Evolutionary conservation across 2,888 invertebrate species (phyloP).

Genomic region (Leucophenga maculata): DNA sequence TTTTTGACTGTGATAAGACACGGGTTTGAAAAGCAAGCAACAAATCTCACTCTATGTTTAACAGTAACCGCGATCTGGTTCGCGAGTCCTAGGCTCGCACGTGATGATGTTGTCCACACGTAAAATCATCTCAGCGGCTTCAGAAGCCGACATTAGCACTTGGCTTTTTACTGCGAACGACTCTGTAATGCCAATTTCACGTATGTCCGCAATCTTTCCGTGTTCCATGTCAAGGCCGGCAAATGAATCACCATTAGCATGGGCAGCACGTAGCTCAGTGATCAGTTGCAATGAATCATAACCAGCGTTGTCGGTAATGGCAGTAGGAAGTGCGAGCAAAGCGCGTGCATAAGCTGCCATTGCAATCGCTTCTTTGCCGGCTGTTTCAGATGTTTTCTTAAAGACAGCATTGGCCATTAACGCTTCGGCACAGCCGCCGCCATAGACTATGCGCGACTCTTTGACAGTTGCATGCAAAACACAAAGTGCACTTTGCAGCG

Average conservation of each 20-base stretch:
- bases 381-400: constrained; percentile 85
- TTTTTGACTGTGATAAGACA: too few species aligned
- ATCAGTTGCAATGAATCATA: constrained; percentile 97
- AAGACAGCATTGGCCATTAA: constrained; percentile 96
- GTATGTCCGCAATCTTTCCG: constrained; percentile 92
- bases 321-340: constrained; percentile 90
- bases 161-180: constrained; percentile 97
- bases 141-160: constrained; percentile 93
- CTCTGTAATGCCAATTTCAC: constrained; percentile 92
- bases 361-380: constrained; percentile 97
- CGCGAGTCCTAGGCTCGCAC: constrained; percentile 89
- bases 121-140: constrained; percentile 99
- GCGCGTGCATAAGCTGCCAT: constrained; percentile 96
- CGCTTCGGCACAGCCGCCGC: constrained; percentile 96
- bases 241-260: constrained; percentile 85
- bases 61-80: constrained; percentile 83
- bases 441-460: constrained; percentile 91
- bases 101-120: constrained; percentile 98
- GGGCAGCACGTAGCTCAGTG: constrained; percentile 91
- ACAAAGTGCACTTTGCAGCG: constrained; percentile 97
- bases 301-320: constrained; percentile 98
- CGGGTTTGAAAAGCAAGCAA: too few species aligned
- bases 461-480: constrained; percentile 95
- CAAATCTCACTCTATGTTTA: constrained; percentile 45
- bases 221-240: constrained; percentile 86